Percentiles rank a stretch among this genome's conserved stretches.
These are phyloP conservation scores for Cinclus mexicanus DNA, from an alignment of 2,113 vertebrate genomes.

Conservation along the genomic window DNA sequence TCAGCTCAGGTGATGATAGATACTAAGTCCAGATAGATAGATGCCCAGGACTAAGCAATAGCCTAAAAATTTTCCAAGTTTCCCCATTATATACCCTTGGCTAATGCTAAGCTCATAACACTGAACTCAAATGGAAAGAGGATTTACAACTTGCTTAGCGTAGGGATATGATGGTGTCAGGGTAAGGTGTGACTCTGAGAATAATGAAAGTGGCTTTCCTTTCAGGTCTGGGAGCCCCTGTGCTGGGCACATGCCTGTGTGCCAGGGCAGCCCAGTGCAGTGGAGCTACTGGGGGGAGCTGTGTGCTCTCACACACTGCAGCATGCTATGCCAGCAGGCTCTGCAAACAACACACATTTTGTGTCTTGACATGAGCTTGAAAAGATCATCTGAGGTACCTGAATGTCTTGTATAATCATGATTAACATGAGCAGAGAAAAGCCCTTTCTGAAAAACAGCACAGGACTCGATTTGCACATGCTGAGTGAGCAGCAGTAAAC, in stretches of 20 bases:
- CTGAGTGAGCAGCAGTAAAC: not conserved
- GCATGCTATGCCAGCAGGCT: not conserved
- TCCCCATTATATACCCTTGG: not conserved
- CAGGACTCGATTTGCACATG: not conserved
- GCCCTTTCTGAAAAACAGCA: not conserved
- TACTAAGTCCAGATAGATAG: not conserved
- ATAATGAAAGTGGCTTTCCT: not conserved
- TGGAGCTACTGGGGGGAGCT: not conserved
- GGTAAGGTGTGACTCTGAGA: not conserved
- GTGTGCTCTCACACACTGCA: rapidly evolving
- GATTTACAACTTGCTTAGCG: not conserved
- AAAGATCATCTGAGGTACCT: slow-evolving; percentile 33
- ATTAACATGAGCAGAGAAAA: not conserved
- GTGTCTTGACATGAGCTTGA: not conserved
- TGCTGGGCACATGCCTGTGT: not conserved
- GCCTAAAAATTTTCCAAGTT: not conserved
- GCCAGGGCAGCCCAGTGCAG: not conserved
- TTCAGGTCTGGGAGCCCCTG: not conserved
- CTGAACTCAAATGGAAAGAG: not conserved
- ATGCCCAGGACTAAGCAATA: not conserved
- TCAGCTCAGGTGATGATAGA: slow-evolving; percentile 5
- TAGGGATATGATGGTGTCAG: not conserved
- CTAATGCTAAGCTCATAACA: not conserved
- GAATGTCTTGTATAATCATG: not conserved
- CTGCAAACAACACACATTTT: not conserved